Evolutionary conservation across 2,797 vertebrate species (phyloP), one percentile per base, ranked within the genome.

Genomic region (Poeciliopsis turneri): DNA sequence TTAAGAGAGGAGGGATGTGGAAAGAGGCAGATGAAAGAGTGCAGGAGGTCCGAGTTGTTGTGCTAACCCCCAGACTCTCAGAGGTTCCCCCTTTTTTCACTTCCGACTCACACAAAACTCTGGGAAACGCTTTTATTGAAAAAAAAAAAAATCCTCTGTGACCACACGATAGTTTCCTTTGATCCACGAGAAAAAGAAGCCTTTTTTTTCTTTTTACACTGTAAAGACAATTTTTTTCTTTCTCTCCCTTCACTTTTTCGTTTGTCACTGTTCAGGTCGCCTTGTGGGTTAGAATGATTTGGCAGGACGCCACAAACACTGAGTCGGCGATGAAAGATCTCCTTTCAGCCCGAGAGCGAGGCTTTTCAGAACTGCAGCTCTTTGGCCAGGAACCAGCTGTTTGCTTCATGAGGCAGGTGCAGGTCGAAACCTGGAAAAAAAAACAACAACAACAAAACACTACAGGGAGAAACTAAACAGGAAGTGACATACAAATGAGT

Each of bases 31-130:
- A 94, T 94, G 90, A 92, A 90, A 91, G 87, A 77, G 81, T 88
- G 79, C 88, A 90, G 87, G 87, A 92, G 89, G 91, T 90, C 87
- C 78, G 81, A 46, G 86, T 78, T 93, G 92, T 94, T 93, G 88
- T 88, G 82, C 83, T 92, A 92, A 94, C 91, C 91, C 81, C 78
- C 36, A 74, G 36, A 77, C 76, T 68, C 78, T 84, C 78, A 2
- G 77, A 83, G 79, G 68, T 79, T 82, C 78, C 78, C 82, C 73
- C 84, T 69, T 55, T 76, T 30, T 71, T 77, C 69, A 93, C 89
- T 86, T 89, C 85, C 85, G 51, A 77, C 84, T 51, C 84, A 79
- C 79, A 86, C 77, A 84, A 78, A 84, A 77, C 55, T 76, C 49
- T 46, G 55, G 84, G 78, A 87, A 82, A 74, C 51, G 36, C 30